phyloP scores from a whole-genome alignment of 2,888 invertebrate genomes.

The Leuctra nigra region DNA sequence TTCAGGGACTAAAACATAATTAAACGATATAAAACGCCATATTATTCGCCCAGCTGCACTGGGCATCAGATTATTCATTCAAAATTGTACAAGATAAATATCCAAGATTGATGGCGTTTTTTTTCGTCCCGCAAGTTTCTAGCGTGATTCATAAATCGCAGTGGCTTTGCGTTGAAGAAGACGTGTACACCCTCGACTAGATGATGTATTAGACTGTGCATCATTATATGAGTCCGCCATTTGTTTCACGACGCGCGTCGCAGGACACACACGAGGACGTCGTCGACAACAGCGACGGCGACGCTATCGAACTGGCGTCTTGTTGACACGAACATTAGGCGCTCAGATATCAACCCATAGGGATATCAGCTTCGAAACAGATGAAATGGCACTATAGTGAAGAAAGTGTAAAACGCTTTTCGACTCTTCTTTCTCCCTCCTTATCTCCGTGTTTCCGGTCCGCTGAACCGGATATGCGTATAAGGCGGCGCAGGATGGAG shows the following conservation, averaged over 20 bases:
- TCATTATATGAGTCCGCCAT: conserved; percentile 18
- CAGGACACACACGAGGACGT: not conserved
- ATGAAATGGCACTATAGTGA: conserved; percentile 10
- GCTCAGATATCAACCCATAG: not conserved
- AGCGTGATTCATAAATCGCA: conserved; percentile 12
- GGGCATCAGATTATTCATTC: conserved; percentile 10
- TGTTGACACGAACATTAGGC: not conserved
- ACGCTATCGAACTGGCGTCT: not conserved
- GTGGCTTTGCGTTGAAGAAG: not conserved
- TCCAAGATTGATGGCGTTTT: conserved; percentile 18
- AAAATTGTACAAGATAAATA: not conserved
- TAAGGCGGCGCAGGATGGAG: conserved; percentile 23
- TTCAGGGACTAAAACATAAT: not conserved
- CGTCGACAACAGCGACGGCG: not conserved
- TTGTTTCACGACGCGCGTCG: conserved; percentile 14
- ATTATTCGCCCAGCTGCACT: conserved; percentile 1
- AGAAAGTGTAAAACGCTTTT: conserved; percentile 17
- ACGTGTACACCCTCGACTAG: not conserved
- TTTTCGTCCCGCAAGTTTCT: conserved; percentile 1
- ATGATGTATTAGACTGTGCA: conserved; percentile 19
- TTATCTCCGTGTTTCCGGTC: conserved; percentile 44
- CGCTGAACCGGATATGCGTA: conserved; percentile 43
- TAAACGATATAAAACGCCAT: not conserved
- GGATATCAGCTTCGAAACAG: not conserved
- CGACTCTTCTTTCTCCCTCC: conserved; percentile 29